Evolutionary conservation across 2,113 vertebrate species (phyloP).

Genomic region (Triplophysa tibetana): DNA sequence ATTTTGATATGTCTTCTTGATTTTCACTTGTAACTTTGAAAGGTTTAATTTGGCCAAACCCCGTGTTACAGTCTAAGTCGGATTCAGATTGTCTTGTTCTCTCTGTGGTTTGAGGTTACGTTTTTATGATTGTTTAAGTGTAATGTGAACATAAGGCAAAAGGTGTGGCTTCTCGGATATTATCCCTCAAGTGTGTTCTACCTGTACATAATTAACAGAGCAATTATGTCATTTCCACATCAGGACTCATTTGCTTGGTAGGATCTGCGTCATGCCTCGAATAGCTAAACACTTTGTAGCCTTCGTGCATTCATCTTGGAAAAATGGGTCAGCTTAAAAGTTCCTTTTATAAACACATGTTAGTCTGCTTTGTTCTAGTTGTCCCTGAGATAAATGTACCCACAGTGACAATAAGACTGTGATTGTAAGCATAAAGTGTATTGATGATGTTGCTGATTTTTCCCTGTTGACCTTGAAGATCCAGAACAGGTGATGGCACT

Average conservation of each 20-base stretch:
- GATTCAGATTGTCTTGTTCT: background rate
- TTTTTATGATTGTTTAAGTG: background rate
- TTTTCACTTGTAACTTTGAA: background rate
- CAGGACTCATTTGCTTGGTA: slow-evolving; percentile 14
- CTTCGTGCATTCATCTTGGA: background rate
- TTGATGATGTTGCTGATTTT: no score
- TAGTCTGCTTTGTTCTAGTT: slow-evolving; percentile 2
- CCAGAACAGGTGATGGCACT: no score
- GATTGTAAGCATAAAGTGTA: background rate
- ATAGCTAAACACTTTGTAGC: background rate
- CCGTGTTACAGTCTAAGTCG: background rate
- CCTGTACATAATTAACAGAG: slow-evolving; percentile 14
- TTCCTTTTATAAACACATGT: background rate
- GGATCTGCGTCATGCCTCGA: background rate
- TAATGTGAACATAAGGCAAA: slow-evolving; percentile 13
- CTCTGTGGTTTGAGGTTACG: background rate
- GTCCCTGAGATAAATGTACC: slow-evolving; percentile 3
- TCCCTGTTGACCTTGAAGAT: background rate
- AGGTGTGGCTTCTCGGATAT: slow-evolving; percentile 12
- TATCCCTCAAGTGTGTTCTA: slow-evolving; percentile 7
- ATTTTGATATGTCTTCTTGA: no score
- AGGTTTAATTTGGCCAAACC: background rate
- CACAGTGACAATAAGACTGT: background rate
- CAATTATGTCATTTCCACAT: slow-evolving; percentile 20
- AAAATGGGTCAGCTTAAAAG: background rate